A percentile compares a stretch with the other conserved stretches of the same genome.
These are phyloP conservation scores for Temnothorax ravouxi DNA, from an alignment of 2,888 invertebrate genomes.

Conservation along the genomic window DNA sequence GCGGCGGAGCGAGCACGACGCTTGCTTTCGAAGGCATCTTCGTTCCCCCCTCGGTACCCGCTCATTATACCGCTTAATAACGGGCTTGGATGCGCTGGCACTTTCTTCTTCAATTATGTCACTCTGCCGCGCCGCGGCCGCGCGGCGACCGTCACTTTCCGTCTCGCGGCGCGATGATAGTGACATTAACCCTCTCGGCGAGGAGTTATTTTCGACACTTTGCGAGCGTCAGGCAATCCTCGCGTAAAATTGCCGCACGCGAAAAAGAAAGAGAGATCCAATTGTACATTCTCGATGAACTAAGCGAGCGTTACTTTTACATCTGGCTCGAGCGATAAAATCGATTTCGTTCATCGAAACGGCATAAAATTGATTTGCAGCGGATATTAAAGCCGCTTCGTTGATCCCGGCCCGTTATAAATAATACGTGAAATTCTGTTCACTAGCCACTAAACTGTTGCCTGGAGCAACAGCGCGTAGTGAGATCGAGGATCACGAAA, in stretches of 20 bases:
- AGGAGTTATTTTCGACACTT: slow-evolving; percentile 8
- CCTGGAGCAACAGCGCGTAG: slow-evolving; percentile 80
- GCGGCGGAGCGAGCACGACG: slow-evolving; percentile 31
- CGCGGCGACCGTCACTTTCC: slow-evolving; percentile 62
- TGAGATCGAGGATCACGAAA: slow-evolving; percentile 66
- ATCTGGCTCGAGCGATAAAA: background rate
- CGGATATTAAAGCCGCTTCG: background rate
- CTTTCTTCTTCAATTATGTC: slow-evolving; percentile 81
- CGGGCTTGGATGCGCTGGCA: slow-evolving; percentile 70
- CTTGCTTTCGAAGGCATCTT: slow-evolving; percentile 61
- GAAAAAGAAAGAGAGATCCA: background rate
- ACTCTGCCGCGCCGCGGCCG: slow-evolving; percentile 56
- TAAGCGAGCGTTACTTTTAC: slow-evolving; percentile 3
- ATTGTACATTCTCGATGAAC: background rate
- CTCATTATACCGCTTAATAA: slow-evolving; percentile 73
- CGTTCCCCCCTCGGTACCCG: slow-evolving; percentile 48
- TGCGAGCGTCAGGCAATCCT: background rate
- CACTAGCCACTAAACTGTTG: slow-evolving; percentile 80
- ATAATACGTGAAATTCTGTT: slow-evolving; percentile 60
- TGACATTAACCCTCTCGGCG: slow-evolving; percentile 25
- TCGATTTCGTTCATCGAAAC: slow-evolving; percentile 1
- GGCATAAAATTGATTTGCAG: slow-evolving; percentile 15
- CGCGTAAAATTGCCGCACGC: background rate
- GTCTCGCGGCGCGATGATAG: slow-evolving; percentile 33
- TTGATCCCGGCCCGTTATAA: slow-evolving; percentile 28